A percentile compares a stretch with the other conserved stretches of the same genome.
phyloP scores from a whole-genome alignment of 2,888 invertebrate species.

The Invenusta paracnida region DNA sequence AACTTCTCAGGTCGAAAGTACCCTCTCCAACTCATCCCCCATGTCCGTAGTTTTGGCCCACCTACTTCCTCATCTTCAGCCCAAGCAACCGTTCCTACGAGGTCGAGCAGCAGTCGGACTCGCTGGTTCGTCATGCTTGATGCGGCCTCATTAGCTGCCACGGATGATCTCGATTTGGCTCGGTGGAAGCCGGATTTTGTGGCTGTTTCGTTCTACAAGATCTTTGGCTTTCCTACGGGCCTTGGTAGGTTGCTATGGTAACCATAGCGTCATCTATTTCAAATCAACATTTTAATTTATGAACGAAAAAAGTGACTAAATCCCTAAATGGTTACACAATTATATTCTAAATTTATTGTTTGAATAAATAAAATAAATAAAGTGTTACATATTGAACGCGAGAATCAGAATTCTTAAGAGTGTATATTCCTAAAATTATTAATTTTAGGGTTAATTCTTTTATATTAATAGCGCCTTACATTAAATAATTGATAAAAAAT shows the following conservation, averaged over 20 bases:
- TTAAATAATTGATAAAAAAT: too few species aligned
- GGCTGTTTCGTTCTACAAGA: constrained; percentile 87
- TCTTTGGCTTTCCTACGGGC: constrained; percentile 92
- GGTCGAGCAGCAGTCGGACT: not conserved
- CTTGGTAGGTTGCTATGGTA: constrained; percentile 65
- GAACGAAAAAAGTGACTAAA: too few species aligned
- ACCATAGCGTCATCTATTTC: too few species aligned
- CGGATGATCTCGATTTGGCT: constrained; percentile 73
- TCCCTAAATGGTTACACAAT: too few species aligned
- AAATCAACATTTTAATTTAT: too few species aligned
- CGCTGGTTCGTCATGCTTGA: constrained; percentile 69
- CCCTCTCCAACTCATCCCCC: constrained; percentile 64
- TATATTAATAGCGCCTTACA: too few species aligned
- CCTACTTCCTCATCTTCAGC: not conserved
- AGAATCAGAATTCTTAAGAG: too few species aligned
- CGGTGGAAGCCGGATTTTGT: constrained; percentile 78
- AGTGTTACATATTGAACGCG: too few species aligned
- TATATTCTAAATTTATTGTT: too few species aligned
- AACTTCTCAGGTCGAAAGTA: constrained; percentile 90
- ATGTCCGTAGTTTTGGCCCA: constrained; percentile 44
- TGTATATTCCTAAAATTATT: too few species aligned
- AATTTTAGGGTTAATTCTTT: too few species aligned
- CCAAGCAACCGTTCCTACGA: not conserved
- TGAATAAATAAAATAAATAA: too few species aligned
- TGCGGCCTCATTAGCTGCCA: constrained; percentile 76